phyloP scores from a whole-genome alignment of 1,140 invertebrate genomes.

The Formica selysi region DNA sequence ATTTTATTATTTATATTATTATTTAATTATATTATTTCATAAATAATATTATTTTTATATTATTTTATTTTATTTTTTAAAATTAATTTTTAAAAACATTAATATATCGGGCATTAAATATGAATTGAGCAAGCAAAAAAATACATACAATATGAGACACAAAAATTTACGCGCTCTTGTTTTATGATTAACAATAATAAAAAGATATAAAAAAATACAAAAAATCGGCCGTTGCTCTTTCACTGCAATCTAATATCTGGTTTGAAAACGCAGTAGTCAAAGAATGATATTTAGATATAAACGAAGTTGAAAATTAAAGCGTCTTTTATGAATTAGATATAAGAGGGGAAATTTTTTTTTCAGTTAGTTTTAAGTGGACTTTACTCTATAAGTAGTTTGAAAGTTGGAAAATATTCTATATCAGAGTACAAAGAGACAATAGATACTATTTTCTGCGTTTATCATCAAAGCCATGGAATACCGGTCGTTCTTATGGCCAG shows the following conservation, averaged over 20 bases:
- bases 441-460: conserved; percentile 52
- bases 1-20: too few species aligned
- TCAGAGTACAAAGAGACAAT: conserved; percentile 29
- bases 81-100: too few species aligned
- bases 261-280: not conserved
- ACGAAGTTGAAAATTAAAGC: conserved; percentile 50
- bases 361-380: conserved; percentile 48
- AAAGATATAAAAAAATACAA: not conserved
- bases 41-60: too few species aligned
- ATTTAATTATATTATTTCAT: too few species aligned
- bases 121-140: not conserved
- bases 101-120: not conserved
- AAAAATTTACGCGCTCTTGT: conserved; percentile 18
- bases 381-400: conserved; percentile 31
- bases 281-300: conserved; percentile 35
- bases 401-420: conserved; percentile 56
- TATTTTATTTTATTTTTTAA: too few species aligned
- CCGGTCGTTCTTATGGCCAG: conserved; percentile 37
- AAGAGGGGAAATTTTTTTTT: conserved; percentile 25
- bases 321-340: conserved; percentile 53
- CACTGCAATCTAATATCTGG: conserved; percentile 28
- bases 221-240: not conserved
- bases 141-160: not conserved
- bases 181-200: not conserved
- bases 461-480: conserved; percentile 37